Conservation (phyloP, 2,113 vertebrate species). For the Solenodon paradoxus region DNA sequence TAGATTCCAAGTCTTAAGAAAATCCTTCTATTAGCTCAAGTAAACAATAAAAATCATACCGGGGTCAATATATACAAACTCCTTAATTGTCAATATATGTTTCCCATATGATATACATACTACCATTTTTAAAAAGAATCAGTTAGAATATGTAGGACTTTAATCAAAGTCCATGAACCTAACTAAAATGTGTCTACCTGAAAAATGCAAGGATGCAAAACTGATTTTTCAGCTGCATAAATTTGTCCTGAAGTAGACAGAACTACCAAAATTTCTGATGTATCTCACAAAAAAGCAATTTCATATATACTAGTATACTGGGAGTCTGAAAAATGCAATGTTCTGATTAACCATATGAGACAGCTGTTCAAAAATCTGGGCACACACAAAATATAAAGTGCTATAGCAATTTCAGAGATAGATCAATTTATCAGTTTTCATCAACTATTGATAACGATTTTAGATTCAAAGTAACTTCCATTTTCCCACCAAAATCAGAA, state of each 20-base stretch:
- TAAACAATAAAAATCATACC: not conserved
- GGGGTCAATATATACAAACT: not conserved
- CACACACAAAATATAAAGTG: not conserved
- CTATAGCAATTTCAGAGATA: not conserved
- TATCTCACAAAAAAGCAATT: not conserved
- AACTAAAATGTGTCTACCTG: not conserved
- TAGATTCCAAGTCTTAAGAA: not conserved
- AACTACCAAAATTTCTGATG: not conserved
- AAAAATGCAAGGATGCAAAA: not conserved
- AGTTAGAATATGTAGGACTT: not conserved
- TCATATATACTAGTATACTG: not conserved
- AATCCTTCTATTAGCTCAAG: not conserved
- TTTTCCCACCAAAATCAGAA: not conserved
- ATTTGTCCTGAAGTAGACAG: not conserved
- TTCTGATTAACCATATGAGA: not conserved
- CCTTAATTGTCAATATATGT: not conserved
- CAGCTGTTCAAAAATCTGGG: not conserved
- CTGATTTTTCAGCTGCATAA: not conserved
- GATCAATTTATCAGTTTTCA: not conserved
- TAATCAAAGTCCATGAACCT: not conserved
- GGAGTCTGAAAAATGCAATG: not conserved
- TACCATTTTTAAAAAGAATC: too few species aligned
- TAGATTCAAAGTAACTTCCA: not conserved
- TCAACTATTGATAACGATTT: not conserved
- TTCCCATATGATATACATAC: too few species aligned